phyloP scores from a whole-genome alignment of 2,888 invertebrate species.

The Pachydiplax longipennis region DNA sequence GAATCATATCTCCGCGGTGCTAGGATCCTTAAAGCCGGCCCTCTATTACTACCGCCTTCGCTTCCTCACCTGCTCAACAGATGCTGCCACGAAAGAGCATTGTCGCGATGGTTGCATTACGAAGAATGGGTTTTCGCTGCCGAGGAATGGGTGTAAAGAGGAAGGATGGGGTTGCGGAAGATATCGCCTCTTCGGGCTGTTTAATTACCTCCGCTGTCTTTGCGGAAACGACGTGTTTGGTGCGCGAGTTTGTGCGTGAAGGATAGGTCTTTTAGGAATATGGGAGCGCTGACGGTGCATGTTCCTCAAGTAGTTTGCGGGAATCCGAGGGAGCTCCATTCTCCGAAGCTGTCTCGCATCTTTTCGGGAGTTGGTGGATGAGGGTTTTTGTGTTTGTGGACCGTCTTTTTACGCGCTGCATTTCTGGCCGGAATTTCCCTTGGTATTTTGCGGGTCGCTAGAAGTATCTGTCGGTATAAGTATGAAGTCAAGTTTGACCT shows the following conservation, averaged over 20 bases:
- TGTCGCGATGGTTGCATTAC: not conserved
- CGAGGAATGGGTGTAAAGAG: too few species aligned
- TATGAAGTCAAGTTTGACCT: too few species aligned
- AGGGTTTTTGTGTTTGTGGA: not conserved
- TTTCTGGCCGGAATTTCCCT: too few species aligned
- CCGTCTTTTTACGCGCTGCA: not conserved
- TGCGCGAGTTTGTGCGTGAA: not conserved
- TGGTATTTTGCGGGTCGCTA: too few species aligned
- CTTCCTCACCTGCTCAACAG: not conserved
- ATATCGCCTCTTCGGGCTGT: not conserved
- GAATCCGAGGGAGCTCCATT: not conserved
- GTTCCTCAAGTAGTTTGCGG: not conserved
- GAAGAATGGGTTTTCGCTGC: not conserved
- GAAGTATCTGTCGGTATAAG: too few species aligned
- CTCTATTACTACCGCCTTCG: not conserved
- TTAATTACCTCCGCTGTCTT: conserved; percentile 20
- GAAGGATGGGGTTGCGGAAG: not conserved
- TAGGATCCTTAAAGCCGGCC: not conserved
- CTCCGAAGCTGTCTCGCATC: not conserved
- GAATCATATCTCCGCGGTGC: not conserved
- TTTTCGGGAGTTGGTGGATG: not conserved
- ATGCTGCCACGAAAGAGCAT: not conserved
- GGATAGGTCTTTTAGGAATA: not conserved
- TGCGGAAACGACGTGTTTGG: not conserved
- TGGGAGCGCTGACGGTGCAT: not conserved